Conservation (phyloP, 2,113 vertebrate genomes). For the Actinemys pallida region DNA sequence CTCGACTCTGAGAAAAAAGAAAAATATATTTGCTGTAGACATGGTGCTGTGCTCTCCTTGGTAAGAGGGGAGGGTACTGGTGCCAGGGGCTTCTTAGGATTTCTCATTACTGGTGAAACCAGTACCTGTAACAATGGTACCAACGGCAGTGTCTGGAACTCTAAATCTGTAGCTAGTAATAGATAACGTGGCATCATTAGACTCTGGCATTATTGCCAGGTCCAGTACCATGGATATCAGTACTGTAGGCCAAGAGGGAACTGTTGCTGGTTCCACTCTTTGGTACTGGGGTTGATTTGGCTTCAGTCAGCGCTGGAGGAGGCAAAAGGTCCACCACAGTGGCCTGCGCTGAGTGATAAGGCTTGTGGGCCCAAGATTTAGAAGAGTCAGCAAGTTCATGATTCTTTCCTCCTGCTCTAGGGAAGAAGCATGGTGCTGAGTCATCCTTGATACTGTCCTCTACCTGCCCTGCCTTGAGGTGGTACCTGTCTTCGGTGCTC, state of each 20-base stretch:
- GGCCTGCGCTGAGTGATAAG: neutral
- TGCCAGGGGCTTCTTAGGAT: neutral
- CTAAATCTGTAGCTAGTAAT: neutral
- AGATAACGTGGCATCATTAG: too few species aligned
- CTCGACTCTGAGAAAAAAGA: neutral
- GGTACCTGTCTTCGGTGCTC: neutral
- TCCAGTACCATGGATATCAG: neutral
- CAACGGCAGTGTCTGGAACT: neutral
- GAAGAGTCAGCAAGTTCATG: neutral
- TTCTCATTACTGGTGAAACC: neutral
- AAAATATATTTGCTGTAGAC: neutral
- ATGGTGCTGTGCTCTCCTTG: neutral
- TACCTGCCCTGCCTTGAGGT: neutral
- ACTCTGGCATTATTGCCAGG: neutral
- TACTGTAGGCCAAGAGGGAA: neutral
- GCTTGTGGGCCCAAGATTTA: neutral
- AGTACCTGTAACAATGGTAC: neutral
- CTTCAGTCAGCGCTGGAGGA: neutral
- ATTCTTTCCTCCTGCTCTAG: neutral
- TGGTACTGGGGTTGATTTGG: neutral
- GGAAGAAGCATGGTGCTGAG: neutral
- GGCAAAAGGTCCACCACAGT: neutral
- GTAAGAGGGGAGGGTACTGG: neutral
- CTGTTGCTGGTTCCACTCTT: neutral
- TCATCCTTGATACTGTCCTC: neutral